These are phyloP conservation scores for Diabrotica virgifera DNA, from an alignment of 1,140 invertebrate species.

Conservation along the genomic window DNA sequence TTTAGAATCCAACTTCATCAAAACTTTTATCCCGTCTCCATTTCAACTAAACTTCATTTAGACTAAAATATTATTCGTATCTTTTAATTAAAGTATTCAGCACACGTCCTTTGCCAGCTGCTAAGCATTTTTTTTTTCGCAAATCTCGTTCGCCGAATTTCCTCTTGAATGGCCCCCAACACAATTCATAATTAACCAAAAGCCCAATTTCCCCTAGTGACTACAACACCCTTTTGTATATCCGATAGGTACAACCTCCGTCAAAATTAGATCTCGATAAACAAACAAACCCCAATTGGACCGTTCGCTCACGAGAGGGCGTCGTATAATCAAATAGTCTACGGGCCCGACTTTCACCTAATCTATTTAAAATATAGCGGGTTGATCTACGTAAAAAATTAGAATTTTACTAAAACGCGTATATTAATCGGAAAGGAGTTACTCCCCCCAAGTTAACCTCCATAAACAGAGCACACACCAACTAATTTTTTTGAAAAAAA, in stretches of 20 bases:
- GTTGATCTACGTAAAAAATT: too few relatives aligned
- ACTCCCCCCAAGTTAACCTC: too few relatives aligned
- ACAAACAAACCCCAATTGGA: not conserved
- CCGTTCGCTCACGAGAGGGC: not conserved
- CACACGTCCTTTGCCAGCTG: not conserved
- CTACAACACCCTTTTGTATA: slow-evolving; percentile 2
- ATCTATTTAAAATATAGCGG: too few relatives aligned
- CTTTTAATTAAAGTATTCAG: not conserved
- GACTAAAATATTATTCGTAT: too few relatives aligned
- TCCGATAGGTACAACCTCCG: slow-evolving; percentile 1
- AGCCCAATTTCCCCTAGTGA: not conserved
- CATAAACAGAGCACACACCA: too few relatives aligned
- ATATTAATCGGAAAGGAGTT: too few relatives aligned
- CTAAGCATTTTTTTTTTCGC: not conserved
- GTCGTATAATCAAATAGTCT: not conserved
- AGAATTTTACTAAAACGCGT: too few relatives aligned
- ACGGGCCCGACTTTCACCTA: not conserved
- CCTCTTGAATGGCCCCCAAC: not conserved
- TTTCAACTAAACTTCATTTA: too few relatives aligned
- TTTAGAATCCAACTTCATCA: too few relatives aligned
- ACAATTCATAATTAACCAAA: slow-evolving; percentile 1
- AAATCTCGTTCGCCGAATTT: not conserved
- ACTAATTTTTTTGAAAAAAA: too few relatives aligned
- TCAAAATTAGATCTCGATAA: slow-evolving; percentile 3
- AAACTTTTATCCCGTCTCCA: too few relatives aligned